These are phyloP conservation scores for Callinectes sapidus DNA, from an alignment of 2,888 invertebrate genomes.

Conservation along the genomic window DNA sequence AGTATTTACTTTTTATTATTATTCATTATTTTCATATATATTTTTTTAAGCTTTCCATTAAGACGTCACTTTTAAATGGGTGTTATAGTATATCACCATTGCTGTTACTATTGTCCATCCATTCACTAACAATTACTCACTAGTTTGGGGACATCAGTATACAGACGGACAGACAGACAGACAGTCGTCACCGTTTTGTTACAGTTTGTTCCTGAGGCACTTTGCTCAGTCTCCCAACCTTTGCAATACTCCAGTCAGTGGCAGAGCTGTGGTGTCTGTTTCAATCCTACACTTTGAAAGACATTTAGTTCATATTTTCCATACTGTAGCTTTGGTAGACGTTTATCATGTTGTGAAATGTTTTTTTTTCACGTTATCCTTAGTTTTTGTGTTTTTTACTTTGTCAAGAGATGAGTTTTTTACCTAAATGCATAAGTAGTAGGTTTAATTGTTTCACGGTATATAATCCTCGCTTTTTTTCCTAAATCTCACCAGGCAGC, in stretches of 20 bases:
- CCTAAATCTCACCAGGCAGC: neutral
- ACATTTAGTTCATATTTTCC: conserved; percentile 19
- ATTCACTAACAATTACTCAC: no score
- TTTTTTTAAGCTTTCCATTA: no score
- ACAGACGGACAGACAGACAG: no score
- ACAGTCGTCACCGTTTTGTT: neutral
- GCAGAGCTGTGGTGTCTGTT: neutral
- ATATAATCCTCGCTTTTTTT: neutral
- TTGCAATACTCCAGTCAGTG: neutral
- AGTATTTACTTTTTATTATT: no score
- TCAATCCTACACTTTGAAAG: neutral
- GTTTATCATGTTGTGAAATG: neutral
- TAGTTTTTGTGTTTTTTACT: neutral
- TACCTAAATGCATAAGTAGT: neutral
- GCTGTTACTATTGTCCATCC: no score
- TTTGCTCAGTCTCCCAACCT: neutral
- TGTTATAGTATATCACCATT: no score
- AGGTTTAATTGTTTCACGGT: neutral
- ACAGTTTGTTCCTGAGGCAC: neutral
- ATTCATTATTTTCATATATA: no score
- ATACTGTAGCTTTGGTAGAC: neutral
- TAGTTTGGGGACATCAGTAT: no score
- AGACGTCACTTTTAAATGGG: no score
- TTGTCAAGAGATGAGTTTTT: neutral
- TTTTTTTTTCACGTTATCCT: neutral